Evolutionary conservation across 2,888 invertebrate genomes (phyloP).

Genomic region (Caenorhabditis sulstoni): DNA sequence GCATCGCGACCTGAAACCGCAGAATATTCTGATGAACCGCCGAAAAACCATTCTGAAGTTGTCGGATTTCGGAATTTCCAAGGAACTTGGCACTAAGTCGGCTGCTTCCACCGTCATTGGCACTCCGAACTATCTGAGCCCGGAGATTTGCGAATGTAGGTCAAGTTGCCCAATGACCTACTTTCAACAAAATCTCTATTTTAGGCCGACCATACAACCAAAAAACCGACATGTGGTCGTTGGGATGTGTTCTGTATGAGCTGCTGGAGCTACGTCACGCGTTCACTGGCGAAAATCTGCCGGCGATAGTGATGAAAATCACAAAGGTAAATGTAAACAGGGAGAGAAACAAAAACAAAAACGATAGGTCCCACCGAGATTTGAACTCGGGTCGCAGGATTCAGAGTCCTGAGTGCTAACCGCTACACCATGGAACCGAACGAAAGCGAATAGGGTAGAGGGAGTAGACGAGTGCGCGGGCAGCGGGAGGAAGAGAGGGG

Average conservation of each 20-base stretch:
- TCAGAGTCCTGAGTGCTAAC: conserved; percentile 74
- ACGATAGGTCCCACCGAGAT: conserved; percentile 72
- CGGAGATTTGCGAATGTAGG: conserved; percentile 88
- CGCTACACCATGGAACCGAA: conserved; percentile 70
- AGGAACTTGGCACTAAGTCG: conserved; percentile 82
- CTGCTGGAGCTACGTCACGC: conserved; percentile 65
- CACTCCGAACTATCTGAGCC: conserved; percentile 90
- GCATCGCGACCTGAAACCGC: conserved; percentile 90
- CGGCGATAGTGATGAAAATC: conserved; percentile 72
- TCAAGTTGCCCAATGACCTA: too few relatives aligned
- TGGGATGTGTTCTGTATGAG: conserved; percentile 90
- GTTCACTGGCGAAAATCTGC: conserved; percentile 70
- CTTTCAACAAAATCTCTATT: too few relatives aligned
- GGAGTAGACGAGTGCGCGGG: conserved; percentile 20
- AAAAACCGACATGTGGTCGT: conserved; percentile 91
- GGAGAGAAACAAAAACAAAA: conserved; percentile 8
- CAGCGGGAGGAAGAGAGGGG: neutral
- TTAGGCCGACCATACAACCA: conserved; percentile 83
- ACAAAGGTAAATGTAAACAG: conserved; percentile 52
- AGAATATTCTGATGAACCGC: conserved; percentile 89
- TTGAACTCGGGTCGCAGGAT: conserved; percentile 73
- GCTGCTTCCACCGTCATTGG: conserved; percentile 85
- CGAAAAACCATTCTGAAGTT: conserved; percentile 82
- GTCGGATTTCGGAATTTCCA: conserved; percentile 72
- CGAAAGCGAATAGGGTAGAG: neutral